Evolutionary conservation across 1,140 invertebrate species (phyloP), one percentile per base, ranked within the genome.

Genomic region (Gryon sp.): DNA sequence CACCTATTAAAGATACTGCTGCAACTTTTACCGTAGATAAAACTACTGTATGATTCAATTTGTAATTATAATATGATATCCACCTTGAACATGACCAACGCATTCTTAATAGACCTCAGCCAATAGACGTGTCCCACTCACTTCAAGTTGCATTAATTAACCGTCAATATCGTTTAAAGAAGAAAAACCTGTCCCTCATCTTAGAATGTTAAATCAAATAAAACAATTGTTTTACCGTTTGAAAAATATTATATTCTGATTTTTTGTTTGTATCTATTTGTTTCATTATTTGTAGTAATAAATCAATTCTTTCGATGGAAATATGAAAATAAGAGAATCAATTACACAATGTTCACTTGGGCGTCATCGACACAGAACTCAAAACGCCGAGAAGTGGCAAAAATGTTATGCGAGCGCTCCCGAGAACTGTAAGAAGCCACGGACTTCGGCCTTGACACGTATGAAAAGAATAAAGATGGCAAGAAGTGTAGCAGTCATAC

Each of bases 391-490:
- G 46, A 36, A 66, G 40, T 65, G 65, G 74, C 74, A 62, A 76
- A 76, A 76, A 74, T 40, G 46, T 80, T 62, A 55, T 52, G 69
- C 48, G 70, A 60, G 34, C 43, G 34, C 63, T 69, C 59, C 63
- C 69, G 62, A 45, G 48, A 60, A 55, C 41, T 22, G 66, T 43
- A 66, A 74, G 70, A 75, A 70, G 62, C 66, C 43, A 60, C 66
- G 75, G 79, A 65, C 79, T 80, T 68, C 78, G 82, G 76, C 84
- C 84, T 86, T 86, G 84, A 84, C 84, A 85, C 72, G 78, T 78
- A 82, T 81, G 77, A 81, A 81, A 81, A 84, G 78, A 83, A 83
- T 82, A 81, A 82, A 84, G 80, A 79, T 76, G 76, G 41, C 74
- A 59, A 81, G 65, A 57, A 76, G 53, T 45, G 55, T 43, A 46